Conservation (phyloP, 37 sponge, comb jelly and placozoan species). For the Axinella damicornis region DNA sequence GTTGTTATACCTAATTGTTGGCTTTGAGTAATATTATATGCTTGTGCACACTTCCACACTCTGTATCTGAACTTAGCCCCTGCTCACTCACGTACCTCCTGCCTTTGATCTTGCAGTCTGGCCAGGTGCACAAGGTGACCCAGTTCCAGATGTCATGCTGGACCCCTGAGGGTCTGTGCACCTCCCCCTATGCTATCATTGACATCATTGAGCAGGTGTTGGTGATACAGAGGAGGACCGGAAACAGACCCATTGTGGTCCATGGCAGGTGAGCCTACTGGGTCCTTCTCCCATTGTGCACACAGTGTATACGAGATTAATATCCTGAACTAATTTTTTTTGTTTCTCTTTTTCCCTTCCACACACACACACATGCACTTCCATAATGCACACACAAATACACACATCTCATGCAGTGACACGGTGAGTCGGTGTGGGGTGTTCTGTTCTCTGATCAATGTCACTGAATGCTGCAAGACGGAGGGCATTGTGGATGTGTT, state of each 20-base stretch:
- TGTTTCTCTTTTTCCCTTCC: too few species aligned
- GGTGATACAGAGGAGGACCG: conserved; percentile 63
- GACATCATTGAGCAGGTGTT: conserved; percentile 49
- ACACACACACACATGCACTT: too few species aligned
- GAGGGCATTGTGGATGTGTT: conserved; percentile 57
- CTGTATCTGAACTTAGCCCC: too few species aligned
- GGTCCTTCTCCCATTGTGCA: neutral
- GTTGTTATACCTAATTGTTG: too few species aligned
- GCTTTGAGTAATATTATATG: too few species aligned
- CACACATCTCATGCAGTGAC: too few species aligned
- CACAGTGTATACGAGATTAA: too few species aligned
- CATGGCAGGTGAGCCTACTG: conserved; percentile 46
- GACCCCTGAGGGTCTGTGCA: conserved; percentile 31
- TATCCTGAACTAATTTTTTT: too few species aligned
- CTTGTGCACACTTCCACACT: too few species aligned
- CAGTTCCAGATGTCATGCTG: conserved; percentile 68
- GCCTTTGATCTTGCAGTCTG: conserved; percentile 8
- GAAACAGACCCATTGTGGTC: conserved; percentile 54
- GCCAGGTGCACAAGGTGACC: conserved; percentile 14
- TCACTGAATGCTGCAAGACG: conserved; percentile 34
- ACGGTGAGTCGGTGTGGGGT: conserved; percentile 26
- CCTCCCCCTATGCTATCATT: conserved; percentile 13
- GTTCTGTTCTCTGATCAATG: conserved; percentile 14
- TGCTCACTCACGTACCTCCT: too few species aligned
- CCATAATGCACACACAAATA: too few species aligned